A percentile compares a stretch with the other conserved stretches of the same genome.
These are phyloP conservation scores for Erpornis zantholeuca DNA, from an alignment of 2,113 vertebrate genomes.

Conservation along the genomic window DNA sequence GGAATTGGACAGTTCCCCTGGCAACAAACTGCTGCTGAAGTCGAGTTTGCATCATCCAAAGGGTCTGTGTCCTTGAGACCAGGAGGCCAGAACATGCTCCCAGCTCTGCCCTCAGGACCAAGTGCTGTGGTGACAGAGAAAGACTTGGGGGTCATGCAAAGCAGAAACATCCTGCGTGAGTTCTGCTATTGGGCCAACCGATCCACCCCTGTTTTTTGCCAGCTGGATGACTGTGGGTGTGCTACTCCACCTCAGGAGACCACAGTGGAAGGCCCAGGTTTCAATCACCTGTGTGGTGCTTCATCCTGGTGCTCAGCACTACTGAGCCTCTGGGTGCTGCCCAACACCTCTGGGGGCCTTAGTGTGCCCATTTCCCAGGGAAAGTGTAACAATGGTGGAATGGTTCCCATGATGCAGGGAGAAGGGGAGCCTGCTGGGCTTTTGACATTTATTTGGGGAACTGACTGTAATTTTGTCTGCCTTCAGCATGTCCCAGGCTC, in stretches of 20 bases:
- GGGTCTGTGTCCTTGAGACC: background rate
- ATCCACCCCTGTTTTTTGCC: background rate
- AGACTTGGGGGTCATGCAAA: background rate
- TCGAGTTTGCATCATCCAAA: background rate
- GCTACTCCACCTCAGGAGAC: background rate
- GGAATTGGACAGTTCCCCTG: background rate
- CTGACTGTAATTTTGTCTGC: background rate
- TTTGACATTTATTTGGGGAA: background rate
- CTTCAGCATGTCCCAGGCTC: background rate
- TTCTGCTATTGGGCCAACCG: background rate
- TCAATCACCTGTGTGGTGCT: accelerated
- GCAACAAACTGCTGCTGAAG: background rate
- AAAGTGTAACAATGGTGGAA: accelerated
- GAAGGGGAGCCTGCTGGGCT: background rate
- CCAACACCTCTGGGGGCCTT: background rate
- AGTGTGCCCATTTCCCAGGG: background rate
- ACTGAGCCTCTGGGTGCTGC: background rate
- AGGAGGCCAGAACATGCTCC: background rate
- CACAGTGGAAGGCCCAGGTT: background rate
- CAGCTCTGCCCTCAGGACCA: background rate
- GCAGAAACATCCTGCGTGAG: background rate
- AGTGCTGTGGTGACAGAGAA: background rate
- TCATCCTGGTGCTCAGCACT: background rate
- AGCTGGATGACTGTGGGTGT: background rate
- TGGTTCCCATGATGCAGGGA: background rate